Base-by-base conservation (phyloP, 1,140 invertebrate genomes). In the Pseudoatta argentina region DNA sequence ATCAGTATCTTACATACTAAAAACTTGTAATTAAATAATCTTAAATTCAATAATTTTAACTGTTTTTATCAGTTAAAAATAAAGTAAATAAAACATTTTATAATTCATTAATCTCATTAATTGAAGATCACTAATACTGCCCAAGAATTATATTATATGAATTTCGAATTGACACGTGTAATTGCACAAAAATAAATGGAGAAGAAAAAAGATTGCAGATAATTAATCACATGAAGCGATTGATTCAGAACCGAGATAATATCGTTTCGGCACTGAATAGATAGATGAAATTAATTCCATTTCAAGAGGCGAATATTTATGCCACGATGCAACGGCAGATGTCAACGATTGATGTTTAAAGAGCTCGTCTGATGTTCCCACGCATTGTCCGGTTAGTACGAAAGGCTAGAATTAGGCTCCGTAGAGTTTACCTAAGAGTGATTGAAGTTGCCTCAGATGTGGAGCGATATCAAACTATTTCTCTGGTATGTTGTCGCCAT, bases 401-500 rank as follows among this genome's bases (percentile, higher is more conserved):
- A 59, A 76, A 69, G 48, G 27, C 61, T 51, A 27, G 75, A 79
- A 72, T 86, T 67, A 79, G 24, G 18, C 44, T 55, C 57, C 73
- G 63, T 69, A 67, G 72, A 63, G 14, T 27, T 55, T 76, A 75
- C 12, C 82, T 63, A 86, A 88, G 83, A 89, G 21, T 75, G 18
- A 27, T 44, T 21, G 27, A 69, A 57, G 30, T 75, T 27, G 86
- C 8, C 77, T 61, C 86, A 88, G 86, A 88, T 88, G 81, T 75
- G 53, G 24, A 63, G 57, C n/a, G 66, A 63, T 87, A 69, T 89
- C 75, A 76, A 16, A 51, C 87, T 51, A 71, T 86, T 81, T 69
- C 78, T 30, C 24, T 48, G 64, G 51, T 67, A 77, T 76, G 81
- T 86, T 79, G 72, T 86, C 63, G 21, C 59, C 86, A 90, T 89